Evolutionary conservation across 1,140 invertebrate species (phyloP).

Genomic region (Cecropterus lyciades): DNA sequence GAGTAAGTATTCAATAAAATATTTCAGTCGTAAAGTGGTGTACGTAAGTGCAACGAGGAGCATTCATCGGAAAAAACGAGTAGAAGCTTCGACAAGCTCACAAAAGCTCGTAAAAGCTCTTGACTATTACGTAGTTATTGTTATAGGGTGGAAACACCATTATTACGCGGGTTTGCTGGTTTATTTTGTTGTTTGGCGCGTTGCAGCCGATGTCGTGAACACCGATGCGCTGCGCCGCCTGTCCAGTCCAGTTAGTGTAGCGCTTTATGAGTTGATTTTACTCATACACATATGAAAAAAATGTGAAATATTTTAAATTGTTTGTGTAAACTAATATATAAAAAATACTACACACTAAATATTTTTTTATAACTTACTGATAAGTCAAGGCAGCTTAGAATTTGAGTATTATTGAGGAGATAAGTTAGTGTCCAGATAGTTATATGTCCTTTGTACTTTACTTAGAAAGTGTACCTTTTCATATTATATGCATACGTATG

Average conservation of each 20-base stretch:
- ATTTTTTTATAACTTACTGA: no score
- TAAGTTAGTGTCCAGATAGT: no score
- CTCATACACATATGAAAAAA: conserved; percentile 36
- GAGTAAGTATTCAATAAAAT: conserved; percentile 80
- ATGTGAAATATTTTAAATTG: conserved; percentile 1
- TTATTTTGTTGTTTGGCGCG: conserved; percentile 77
- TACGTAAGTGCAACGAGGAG: conserved; percentile 50
- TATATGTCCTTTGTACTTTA: no score
- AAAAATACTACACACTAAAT: no score
- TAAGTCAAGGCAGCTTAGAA: no score
- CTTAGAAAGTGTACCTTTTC: no score
- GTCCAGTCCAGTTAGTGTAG: conserved; percentile 11
- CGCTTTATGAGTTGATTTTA: conserved; percentile 33
- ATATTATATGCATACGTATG: no score
- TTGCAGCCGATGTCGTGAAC: conserved; percentile 51
- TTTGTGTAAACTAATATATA: no score
- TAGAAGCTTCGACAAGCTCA: conserved; percentile 77
- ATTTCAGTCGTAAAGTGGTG: conserved; percentile 63
- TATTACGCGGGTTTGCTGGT: conserved; percentile 74
- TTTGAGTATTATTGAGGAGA: no score
- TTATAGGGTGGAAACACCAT: conserved; percentile 82
- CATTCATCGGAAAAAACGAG: conserved; percentile 77
- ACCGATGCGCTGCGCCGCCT: conserved; percentile 17
- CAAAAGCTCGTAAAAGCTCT: conserved; percentile 83
- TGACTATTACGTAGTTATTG: conserved; percentile 83